Percentiles rank a stretch among this genome's conserved stretches.
These are phyloP conservation scores for Acleris emargana DNA, from an alignment of 2,888 invertebrate species.

Conservation along the genomic window DNA sequence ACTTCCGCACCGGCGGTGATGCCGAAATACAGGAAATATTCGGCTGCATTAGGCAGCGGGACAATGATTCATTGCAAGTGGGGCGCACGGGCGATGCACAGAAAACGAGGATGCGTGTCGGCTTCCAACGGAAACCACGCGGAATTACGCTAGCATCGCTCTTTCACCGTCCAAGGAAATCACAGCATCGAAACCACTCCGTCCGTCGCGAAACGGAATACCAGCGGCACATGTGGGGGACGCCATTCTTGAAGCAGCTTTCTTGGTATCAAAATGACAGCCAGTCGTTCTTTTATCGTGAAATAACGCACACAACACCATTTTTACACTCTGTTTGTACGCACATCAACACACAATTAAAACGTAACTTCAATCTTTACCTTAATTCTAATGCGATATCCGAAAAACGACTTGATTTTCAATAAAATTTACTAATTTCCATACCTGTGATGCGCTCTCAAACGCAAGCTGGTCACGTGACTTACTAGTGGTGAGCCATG, in stretches of 20 bases:
- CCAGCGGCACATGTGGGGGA: conserved; percentile 87
- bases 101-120: conserved; percentile 49
- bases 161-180: conserved; percentile 61
- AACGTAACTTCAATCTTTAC: conserved; percentile 61
- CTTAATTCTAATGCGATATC: conserved; percentile 66
- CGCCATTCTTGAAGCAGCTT: conserved; percentile 89
- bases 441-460: conserved; percentile 88
- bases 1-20: conserved; percentile 26
- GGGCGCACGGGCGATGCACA: conserved; percentile 59
- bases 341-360: conserved; percentile 65
- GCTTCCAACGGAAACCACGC: conserved; percentile 54
- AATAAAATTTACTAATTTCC: conserved; percentile 78
- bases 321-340: conserved; percentile 60
- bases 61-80: conserved; percentile 75
- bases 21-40: conserved; percentile 49
- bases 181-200: conserved; percentile 72
- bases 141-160: conserved; percentile 54
- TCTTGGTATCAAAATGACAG: conserved; percentile 86
- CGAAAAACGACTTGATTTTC: conserved; percentile 71
- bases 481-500: conserved; percentile 70
- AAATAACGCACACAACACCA: conserved; percentile 72
- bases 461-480: conserved; percentile 89
- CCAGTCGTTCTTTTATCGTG: conserved; percentile 66
- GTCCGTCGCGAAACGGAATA: conserved; percentile 71
- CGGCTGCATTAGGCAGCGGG: conserved; percentile 60